Conservation (phyloP, 92 coral and sea anemone genomes). For the Heliopora coerulea region DNA sequence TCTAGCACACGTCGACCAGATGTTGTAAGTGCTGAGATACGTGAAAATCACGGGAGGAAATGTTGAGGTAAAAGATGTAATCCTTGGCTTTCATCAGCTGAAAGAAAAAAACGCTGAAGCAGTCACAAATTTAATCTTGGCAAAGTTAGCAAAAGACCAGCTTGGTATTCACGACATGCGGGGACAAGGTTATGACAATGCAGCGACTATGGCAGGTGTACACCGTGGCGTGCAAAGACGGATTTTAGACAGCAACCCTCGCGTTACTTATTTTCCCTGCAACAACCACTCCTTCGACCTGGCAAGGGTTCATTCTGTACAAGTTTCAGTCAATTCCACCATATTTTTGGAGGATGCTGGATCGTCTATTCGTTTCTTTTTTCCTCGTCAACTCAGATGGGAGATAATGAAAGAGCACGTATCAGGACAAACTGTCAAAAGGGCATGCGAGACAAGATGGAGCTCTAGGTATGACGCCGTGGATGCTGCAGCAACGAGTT, state of each 20-base stretch:
- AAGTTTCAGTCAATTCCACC: background rate
- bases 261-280: slow-evolving; percentile 4
- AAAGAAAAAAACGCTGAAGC: slow-evolving; percentile 1
- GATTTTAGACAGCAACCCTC: background rate
- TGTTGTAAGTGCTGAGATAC: background rate
- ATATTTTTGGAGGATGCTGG: slow-evolving; percentile 2
- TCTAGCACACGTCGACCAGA: background rate
- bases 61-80: background rate
- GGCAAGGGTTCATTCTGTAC: background rate
- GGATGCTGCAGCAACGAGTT: background rate
- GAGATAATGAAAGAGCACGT: background rate
- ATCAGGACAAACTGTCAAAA: background rate
- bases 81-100: background rate
- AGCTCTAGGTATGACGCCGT: slow-evolving; percentile 4
- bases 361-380: background rate
- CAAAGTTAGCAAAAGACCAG: background rate
- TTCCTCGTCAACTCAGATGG: slow-evolving; percentile 8
- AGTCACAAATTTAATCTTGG: background rate
- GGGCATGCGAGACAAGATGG: slow-evolving; percentile 6
- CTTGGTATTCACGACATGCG: background rate
- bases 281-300: slow-evolving; percentile 3
- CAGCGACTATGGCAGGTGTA: slow-evolving; percentile 6
- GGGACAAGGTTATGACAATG: slow-evolving; percentile 6
- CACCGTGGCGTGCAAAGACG: background rate
- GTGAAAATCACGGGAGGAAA: background rate